Evolutionary conservation across 2,113 vertebrate species (phyloP), one percentile per base, ranked within the genome.

Genomic region (Erythrocercus mccallii): DNA sequence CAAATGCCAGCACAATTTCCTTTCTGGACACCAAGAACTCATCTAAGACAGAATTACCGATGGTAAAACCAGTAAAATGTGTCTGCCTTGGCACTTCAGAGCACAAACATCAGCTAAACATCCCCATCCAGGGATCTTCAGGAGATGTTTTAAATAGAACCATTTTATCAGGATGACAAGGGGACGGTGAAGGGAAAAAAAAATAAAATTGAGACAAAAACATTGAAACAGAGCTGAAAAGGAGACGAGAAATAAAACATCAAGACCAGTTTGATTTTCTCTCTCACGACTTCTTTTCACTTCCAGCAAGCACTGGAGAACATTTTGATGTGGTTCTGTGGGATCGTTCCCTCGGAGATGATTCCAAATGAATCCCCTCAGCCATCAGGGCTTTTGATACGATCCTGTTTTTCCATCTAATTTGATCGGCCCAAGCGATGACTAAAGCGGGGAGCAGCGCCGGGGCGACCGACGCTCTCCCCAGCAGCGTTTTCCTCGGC

Each of bases 321-420:
- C 44, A 38, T 62, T 87, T 80, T 80, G 61, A 73, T 82, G 65
- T 83, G 73, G 54, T 69, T 69, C 70, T 92, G 30, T 60, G 68
- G 77, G 91, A 60, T 56, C 80, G 62, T 84, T 93, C 50, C 64
- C 38, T 78, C 81, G 21, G 73, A 95, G 80, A 91, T 72, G 35
- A 90, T 51, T 86, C 44, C 65, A 88, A 86, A 5, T 60, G 84
- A 95, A 53, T 12, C 40, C 60, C 45, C 69, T n/a, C 77, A 64
- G 68, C 54, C 37, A 0, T 30, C 53, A n/a, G 79, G 54, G 27
- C 31, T 38, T 31, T 50, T 22, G 66, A 64, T 70, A 72, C 5
- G 2, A 57, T 47, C 10, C 1, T 44, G 45, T 18, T 92, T 90
- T 91, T 91, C 81, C 66, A 57, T 38, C 44, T 28, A 8, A 24